A percentile compares a stretch with the other conserved stretches of the same genome.
These are phyloP conservation scores for Anser brachyrhynchus DNA, from an alignment of 2,113 vertebrate species.

Conservation along the genomic window DNA sequence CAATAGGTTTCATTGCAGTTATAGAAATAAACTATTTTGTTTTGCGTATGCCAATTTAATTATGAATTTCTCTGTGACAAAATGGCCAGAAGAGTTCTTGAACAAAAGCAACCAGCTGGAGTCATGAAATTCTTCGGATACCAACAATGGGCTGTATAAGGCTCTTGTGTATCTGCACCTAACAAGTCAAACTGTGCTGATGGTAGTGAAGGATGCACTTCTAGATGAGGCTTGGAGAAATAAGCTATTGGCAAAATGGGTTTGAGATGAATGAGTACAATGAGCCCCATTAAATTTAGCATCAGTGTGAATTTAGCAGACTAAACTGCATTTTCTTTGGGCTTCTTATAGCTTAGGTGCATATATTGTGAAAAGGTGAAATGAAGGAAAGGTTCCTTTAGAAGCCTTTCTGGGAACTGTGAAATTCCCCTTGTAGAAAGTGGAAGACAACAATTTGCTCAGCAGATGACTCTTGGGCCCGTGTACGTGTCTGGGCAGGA, in stretches of 20 bases:
- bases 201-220: background rate
- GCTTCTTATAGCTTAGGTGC: rapidly evolving
- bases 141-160: no score
- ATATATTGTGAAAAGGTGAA: rapidly evolving
- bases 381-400: background rate
- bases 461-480: background rate
- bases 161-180: background rate
- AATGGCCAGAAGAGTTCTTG: background rate
- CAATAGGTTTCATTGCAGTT: background rate
- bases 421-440: background rate
- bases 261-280: rapidly evolving
- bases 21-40: background rate
- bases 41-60: background rate
- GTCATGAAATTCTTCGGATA: background rate
- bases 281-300: no score
- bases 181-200: background rate
- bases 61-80: background rate
- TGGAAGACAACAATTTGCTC: rapidly evolving
- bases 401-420: background rate
- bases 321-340: rapidly evolving
- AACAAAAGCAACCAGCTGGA: background rate
- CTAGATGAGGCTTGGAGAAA: background rate
- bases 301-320: background rate
- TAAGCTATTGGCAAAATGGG: background rate
- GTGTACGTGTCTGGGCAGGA: rapidly evolving